These are phyloP conservation scores for Apostichopus leukothele DNA, from an alignment of 53 echinoderm and acorn worm genomes.

Conservation along the genomic window DNA sequence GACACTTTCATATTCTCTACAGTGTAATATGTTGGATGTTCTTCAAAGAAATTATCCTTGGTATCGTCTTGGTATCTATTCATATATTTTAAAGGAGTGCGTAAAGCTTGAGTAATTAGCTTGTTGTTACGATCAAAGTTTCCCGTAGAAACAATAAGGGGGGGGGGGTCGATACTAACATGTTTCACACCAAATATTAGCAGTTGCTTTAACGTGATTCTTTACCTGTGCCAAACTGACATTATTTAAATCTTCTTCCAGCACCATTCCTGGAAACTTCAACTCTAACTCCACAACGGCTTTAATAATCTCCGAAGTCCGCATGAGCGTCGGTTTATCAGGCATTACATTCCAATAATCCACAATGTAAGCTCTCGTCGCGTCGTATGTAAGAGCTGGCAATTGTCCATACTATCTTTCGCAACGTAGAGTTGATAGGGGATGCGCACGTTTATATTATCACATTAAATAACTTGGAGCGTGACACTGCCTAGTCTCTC, in stretches of 20 bases:
- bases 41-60: too few species aligned
- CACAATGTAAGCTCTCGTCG: slow-evolving; percentile 10
- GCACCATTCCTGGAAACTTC: background rate
- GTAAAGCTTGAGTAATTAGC: background rate
- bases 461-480: too few species aligned
- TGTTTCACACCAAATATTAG: slow-evolving; percentile 8
- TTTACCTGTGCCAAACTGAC: background rate
- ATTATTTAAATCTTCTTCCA: slow-evolving; percentile 7
- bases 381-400: background rate
- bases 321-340: background rate
- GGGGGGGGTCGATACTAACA: background rate
- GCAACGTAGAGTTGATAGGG: too few species aligned
- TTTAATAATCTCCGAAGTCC: background rate
- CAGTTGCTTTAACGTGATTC: slow-evolving; percentile 15
- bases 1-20: too few species aligned
- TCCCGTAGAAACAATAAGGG: background rate
- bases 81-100: background rate
- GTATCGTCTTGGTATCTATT: too few species aligned
- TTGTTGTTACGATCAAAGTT: background rate
- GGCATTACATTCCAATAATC: background rate
- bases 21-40: too few species aligned
- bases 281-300: background rate
- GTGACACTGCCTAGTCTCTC: too few species aligned
- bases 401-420: slow-evolving; percentile 11
- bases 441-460: too few species aligned